Evolutionary conservation across 2,888 invertebrate species (phyloP), one percentile per base, ranked within the genome.

Genomic region (Agonopterix alstromeriana): DNA sequence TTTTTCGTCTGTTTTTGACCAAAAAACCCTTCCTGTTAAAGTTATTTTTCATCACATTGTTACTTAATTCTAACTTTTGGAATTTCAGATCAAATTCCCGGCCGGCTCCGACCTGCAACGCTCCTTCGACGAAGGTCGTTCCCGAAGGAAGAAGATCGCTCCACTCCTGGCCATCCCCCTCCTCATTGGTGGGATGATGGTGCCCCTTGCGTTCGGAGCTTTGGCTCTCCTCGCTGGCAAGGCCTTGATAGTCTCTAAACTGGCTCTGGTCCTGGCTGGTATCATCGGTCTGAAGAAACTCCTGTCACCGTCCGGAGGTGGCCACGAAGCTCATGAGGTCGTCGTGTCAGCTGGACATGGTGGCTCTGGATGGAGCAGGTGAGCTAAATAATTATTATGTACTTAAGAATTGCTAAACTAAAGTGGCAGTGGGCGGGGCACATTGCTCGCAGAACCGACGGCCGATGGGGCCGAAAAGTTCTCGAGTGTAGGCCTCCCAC

Each of bases 201-300:
- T 96, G 42, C 96, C 96, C 4, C 82, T 96, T 47, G 95, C 95
- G 2, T 92, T 95, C 53, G 96, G 95, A 51, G 95, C 95, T 8
- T 77, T 96, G 27, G 95, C 95, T 12, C 90, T 96, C 46, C 75
- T 96, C 48, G 95, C 96, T 42, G 96, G 96, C 59, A 96, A 96
- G 77, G 96, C 96, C 42, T 80, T 96, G 55, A 95, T 96, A 61
- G 94, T 96, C 45, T 95, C 95, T 56, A 96, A 96, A 71, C 80
- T 96, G 59, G 96, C 96, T 0, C 78, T 96, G 48, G 95, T 95
- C 0, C 82, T 96, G 46, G 95, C 96, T 51, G 94, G 93, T 58
- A 95, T 96, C 63, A 94, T 96, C 59, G 96, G 95, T 2, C 86
- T 96, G 76, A 96, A 95, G 90, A 96, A 96, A 67, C 90, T 96